These are phyloP conservation scores for Proctacanthus coquilletti DNA, from an alignment of 1,140 invertebrate genomes.

Conservation along the genomic window DNA sequence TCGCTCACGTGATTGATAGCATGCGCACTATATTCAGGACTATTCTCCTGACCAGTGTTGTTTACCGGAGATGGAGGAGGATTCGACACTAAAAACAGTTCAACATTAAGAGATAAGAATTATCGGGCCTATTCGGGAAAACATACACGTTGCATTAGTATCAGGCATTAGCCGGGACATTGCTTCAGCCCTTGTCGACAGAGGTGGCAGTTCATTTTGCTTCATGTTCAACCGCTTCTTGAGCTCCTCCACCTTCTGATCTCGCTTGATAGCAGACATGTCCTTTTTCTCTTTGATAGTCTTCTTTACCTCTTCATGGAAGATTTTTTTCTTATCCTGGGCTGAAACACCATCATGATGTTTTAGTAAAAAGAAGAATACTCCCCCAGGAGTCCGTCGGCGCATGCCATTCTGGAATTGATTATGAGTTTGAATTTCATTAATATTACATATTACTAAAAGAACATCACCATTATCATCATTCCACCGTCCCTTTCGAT, in stretches of 20 bases:
- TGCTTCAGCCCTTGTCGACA: slow-evolving; percentile 39
- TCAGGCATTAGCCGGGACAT: slow-evolving; percentile 32
- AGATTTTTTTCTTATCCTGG: slow-evolving; percentile 53
- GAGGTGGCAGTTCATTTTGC: slow-evolving; percentile 39
- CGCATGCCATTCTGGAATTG: slow-evolving; percentile 54
- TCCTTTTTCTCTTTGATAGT: slow-evolving; percentile 37
- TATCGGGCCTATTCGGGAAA: slow-evolving; percentile 21
- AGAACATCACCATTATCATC: slow-evolving; percentile 54
- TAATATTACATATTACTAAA: too few species aligned
- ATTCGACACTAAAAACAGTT: slow-evolving; percentile 38
- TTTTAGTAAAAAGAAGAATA: slow-evolving; percentile 68
- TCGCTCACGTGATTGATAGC: slow-evolving; percentile 34
- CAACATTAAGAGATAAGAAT: background rate
- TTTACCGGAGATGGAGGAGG: slow-evolving; percentile 63
- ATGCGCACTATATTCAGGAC: slow-evolving; percentile 41
- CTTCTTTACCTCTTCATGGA: slow-evolving; percentile 47
- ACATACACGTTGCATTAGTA: slow-evolving; percentile 3
- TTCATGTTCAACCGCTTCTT: slow-evolving; percentile 33
- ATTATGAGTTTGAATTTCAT: slow-evolving; percentile 10
- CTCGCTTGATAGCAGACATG: slow-evolving; percentile 33
- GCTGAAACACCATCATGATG: slow-evolving; percentile 50
- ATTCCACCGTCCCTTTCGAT: slow-evolving; percentile 70
- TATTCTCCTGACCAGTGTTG: slow-evolving; percentile 47
- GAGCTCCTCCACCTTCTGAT: slow-evolving; percentile 46
- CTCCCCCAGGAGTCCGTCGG: slow-evolving; percentile 65